These are phyloP conservation scores for Campaea margaritaria DNA, from an alignment of 2,888 invertebrate species.

Conservation along the genomic window DNA sequence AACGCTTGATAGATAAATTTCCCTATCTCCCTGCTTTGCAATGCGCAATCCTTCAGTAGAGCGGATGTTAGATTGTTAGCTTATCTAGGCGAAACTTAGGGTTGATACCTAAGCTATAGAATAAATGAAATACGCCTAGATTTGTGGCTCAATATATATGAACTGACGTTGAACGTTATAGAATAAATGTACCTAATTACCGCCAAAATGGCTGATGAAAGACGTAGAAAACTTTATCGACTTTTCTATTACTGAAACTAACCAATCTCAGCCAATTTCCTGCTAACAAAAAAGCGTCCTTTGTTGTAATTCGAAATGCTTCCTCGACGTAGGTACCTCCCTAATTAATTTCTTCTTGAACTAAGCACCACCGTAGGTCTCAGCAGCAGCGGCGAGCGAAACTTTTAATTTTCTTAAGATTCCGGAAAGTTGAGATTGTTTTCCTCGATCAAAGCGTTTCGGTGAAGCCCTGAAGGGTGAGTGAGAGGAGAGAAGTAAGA, in stretches of 20 bases:
- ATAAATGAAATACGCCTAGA: no score
- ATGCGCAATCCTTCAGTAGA: no score
- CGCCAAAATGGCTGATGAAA: no score
- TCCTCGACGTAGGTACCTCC: constrained; percentile 14
- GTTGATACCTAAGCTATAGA: background rate
- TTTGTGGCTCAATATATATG: background rate
- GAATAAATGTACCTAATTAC: no score
- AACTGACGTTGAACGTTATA: no score
- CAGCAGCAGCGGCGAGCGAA: constrained; percentile 43
- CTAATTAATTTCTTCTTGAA: constrained; percentile 50
- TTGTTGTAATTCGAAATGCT: constrained; percentile 29
- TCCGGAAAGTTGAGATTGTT: constrained; percentile 80
- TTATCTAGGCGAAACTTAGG: background rate
- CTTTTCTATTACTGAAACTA: constrained; percentile 10
- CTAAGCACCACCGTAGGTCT: constrained; percentile 36
- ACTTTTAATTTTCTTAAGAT: constrained; percentile 77
- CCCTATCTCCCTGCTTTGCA: no score
- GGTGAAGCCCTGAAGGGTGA: constrained; percentile 49
- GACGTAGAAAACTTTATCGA: no score
- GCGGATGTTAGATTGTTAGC: background rate
- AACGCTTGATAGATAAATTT: no score
- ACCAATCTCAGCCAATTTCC: background rate
- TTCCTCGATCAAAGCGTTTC: constrained; percentile 71
- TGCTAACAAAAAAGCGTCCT: constrained; percentile 5
- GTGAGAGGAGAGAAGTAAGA: constrained; percentile 37